Base-by-base conservation (phyloP, 2,888 invertebrate genomes). In the Cheilosia vernalis region DNA sequence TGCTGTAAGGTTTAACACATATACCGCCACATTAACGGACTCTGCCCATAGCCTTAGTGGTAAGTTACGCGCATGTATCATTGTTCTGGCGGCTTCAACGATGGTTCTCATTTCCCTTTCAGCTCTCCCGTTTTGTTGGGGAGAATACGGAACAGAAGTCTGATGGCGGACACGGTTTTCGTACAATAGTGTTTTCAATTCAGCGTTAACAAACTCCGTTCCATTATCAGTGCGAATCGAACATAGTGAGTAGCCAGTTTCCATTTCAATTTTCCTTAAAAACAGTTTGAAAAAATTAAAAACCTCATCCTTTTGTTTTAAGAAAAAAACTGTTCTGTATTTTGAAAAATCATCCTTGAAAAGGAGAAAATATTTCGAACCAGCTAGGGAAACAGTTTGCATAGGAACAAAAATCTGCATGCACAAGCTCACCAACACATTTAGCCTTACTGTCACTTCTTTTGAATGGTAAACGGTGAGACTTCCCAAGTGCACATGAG, bases 61-160 rank as follows among this genome's bases (percentile, higher is more conserved):
- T 10, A 64, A 24, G 5, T 30, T 30, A n/a, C n/a, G n/a, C n/a
- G n/a, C n/a, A n/a, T n/a, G n/a, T n/a, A n/a, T n/a, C n/a, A n/a
- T n/a, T n/a, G n/a, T n/a, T n/a, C n/a, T n/a, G n/a, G n/a, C 89
- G n/a, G 89, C 87, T 85, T 90, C 90, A 4, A 90, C 87, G 15
- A 90, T 82, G 10, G 33, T 10, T 33, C 33, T 33, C 33, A 33
- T 33, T 33, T 33, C 24, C 24, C 24, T 27, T 27, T 27, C 24
- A 27, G 24, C 24, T 27, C 24, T 27, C 24, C 24, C 24, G 24
- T 27, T 27, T 27, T 27, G 24, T 27, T 27, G 24, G 5, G 24
- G 24, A 27, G 24, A 27, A 27, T 27, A 27, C 24, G 4, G 24
- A 4, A 5, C 5, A 27, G 4, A 27, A 27, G 24, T 4, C 5